Base-by-base conservation (phyloP, 2,113 vertebrate genomes). In the Anoplopoma fimbria region DNA sequence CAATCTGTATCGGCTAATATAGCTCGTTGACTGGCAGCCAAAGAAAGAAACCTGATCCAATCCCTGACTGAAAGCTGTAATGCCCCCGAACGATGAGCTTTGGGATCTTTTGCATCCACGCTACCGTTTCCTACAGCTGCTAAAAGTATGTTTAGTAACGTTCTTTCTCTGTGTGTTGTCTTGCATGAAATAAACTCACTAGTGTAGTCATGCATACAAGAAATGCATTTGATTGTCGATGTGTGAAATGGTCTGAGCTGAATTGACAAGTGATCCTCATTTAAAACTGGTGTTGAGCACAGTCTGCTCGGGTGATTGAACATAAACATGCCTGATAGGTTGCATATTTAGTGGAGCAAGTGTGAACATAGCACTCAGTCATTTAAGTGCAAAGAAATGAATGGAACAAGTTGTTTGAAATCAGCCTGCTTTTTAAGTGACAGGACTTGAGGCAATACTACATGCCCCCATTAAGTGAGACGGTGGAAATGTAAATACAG, bases 171-270 rank as follows among this genome's bases (percentile, higher is more conserved):
- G n/a, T n/a, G 47, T 72, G 70, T 77, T 23, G 57, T 62, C 51
- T 58, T 51, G 49, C 53, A 23, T 82, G 79, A 58, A 31, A 49
- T 71, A 76, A 70, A 77, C 65, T 34, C 58, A 15, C 9, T 74
- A 29, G 70, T 76, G 9, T 19, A 60, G n/a, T 69, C 74, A 84
- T 84, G 77, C 74, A 65, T 77, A 49, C n/a, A 68, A 75, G 2
- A 75, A 74, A 76, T 74, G 45, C 38, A 31, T 81, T 69, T 81
- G 51, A 67, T 77, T 77, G 68, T 47, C 80, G 71, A 65, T 69
- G 73, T 89, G 73, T 83, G 71, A 90, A 87, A 87, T 79, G 63
- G 87, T 31, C 49, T 74, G 69, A 47, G 33, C 31, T 47, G 55
- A 82, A 72, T 67, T 77, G 77, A 77, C 75, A 64, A 86, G 77